Evolutionary conservation across 1,140 invertebrate species (phyloP).

Genomic region (Hesperophylax magnus): DNA sequence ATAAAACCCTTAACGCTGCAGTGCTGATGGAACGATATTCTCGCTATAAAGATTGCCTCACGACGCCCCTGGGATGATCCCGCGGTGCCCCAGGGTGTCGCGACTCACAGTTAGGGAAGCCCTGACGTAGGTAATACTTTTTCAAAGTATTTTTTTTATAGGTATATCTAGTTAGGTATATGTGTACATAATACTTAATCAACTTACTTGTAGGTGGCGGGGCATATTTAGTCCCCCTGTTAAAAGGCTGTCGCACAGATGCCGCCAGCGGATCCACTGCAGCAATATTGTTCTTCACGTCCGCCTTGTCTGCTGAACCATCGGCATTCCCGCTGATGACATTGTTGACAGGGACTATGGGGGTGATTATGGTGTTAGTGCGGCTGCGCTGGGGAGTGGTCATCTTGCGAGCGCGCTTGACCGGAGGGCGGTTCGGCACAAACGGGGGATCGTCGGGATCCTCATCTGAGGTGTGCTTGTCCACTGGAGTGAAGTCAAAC

Average conservation of each 20-base stretch:
- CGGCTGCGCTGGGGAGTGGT: constrained; percentile 30
- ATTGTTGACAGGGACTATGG: not conserved
- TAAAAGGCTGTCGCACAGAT: not conserved
- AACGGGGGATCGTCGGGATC: not conserved
- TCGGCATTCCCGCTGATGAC: not conserved
- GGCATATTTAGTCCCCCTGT: not conserved
- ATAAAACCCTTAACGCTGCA: no score
- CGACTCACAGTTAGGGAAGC: no score
- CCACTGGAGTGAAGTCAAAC: constrained; percentile 30
- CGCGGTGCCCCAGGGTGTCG: no score
- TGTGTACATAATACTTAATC: not conserved
- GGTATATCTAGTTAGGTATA: no score
- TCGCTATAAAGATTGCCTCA: no score
- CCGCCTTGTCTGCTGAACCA: no score
- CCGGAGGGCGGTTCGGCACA: not conserved
- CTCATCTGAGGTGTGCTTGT: constrained; percentile 7
- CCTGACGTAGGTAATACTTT: no score
- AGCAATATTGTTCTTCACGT: no score
- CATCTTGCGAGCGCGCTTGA: constrained; percentile 25
- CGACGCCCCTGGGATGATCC: no score
- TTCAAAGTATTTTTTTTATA: no score
- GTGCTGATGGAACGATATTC: no score
- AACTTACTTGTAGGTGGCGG: constrained; percentile 27
- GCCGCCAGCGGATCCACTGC: not conserved
- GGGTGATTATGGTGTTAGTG: not conserved